Base-by-base conservation (phyloP, 2,113 vertebrate genomes). In the Oreochromis spilurus region DNA sequence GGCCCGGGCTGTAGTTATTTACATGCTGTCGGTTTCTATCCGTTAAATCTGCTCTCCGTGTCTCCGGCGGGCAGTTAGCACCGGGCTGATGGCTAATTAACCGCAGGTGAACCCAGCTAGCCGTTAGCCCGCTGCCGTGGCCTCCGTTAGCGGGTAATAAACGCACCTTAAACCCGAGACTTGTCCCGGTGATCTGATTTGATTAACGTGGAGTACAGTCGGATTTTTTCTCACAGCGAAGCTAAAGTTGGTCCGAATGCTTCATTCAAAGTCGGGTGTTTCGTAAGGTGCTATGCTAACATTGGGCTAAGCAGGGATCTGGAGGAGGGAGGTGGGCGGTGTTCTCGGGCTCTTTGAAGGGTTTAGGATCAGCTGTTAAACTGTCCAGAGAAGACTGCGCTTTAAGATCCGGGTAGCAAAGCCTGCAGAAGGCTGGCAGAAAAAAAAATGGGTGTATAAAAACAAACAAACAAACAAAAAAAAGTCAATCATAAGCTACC, bases 81-180 rank as follows among this genome's bases (percentile, higher is more conserved):
- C 72, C 6, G 34, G 12, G 29, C 72, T 52, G 48, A 86, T 65
- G 5, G 89, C 92, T 92, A 92, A 91, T 89, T 85, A 93, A 75
- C 55, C 60, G 26, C 85, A 92, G 92, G 89, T 92, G 89, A 53
- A 84, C 13, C 4, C n/a, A 12, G 83, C 58, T 90, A 88, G 89
- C 87, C 4, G 36, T 40, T 86, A 90, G 79, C 84, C 8, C 48
- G 34, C 79, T 70, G 24, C 53, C 2, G 17, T 55, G 29, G 48
- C 70, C 38, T 24, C 7, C 3, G 9, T 1, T 40, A 4, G 5
- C 38, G 2, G 4, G 12, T 58, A 19, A 45, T 34, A 53, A 52
- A 79, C 19, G 16, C 16, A 14, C 21, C 6, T 17, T 26, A 60
- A 36, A 19, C 40, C 12, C n/a, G 2, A 7, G 40, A 3, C 26